Base-by-base conservation (phyloP, 2,888 invertebrate species). In the Zygothrica quintamaculata region DNA sequence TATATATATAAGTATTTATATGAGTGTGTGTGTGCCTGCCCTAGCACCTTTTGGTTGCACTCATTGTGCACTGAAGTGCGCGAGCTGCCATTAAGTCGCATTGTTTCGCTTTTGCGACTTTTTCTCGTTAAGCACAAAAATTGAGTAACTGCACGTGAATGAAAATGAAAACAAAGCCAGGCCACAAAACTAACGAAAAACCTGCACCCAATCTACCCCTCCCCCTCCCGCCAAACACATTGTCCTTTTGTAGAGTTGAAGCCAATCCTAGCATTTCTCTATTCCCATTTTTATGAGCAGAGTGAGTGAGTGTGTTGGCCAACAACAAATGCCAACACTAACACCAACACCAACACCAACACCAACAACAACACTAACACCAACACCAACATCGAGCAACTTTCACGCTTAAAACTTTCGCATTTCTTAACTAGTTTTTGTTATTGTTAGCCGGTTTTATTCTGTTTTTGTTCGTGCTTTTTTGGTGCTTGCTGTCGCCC, bases 341-440 rank as follows among this genome's bases (percentile, higher is more conserved):
- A n/a, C n/a, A n/a, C n/a, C n/a, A n/a, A n/a, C n/a, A n/a, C n/a
- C n/a, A n/a, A n/a, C n/a, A n/a, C n/a, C n/a, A n/a, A n/a, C n/a
- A n/a, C n/a, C n/a, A n/a, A n/a, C n/a, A n/a, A n/a, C n/a, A n/a
- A n/a, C n/a, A n/a, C n/a, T n/a, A n/a, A n/a, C n/a, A n/a, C n/a
- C n/a, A n/a, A n/a, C n/a, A n/a, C n/a, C n/a, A n/a, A n/a, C 60
- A 55, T 9, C 29, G 53, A 65, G 65, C 58, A 86, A 81, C 74
- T 87, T 87, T 81, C 85, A 81, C 74, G 78, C 87, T 77, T 71
- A 87, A 84, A 85, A 87, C 84, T 87, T 84, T 87, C 70, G 75
- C 82, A 87, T 84, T 87, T 85, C 87, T 85, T 87, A 84, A 87
- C 86, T 85, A 82, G 86, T 85, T 85, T 82, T 85, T 87, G 81